Percentiles rank a stretch among this genome's conserved stretches.
Evolutionary conservation across 1,140 invertebrate species (phyloP).

Genomic region (Drosophila sproati): DNA sequence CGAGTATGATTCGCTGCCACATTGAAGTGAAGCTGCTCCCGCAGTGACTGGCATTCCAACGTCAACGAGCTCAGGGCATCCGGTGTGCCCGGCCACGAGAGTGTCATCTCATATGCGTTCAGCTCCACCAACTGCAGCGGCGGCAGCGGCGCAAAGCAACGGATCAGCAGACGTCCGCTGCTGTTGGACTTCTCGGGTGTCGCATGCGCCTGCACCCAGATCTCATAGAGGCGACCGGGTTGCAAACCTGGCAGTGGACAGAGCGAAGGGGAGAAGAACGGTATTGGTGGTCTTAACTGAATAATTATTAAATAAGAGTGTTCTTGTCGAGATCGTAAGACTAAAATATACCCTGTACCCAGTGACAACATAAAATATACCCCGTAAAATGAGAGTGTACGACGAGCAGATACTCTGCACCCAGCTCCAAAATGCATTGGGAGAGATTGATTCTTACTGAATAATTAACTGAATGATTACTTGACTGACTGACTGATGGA

Average conservation of each 20-base stretch:
- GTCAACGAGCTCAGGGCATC: constrained; percentile 35
- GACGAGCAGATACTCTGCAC: no score
- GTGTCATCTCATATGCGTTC: constrained; percentile 56
- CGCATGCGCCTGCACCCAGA: constrained; percentile 90
- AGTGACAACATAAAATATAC: no score
- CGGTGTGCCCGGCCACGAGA: constrained; percentile 57
- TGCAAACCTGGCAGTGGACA: constrained; percentile 78
- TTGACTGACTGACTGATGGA: no score
- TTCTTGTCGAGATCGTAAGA: no score
- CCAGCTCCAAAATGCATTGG: no score
- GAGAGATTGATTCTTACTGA: no score
- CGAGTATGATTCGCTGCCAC: constrained; percentile 41
- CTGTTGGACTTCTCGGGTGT: constrained; percentile 89
- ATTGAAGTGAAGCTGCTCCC: constrained; percentile 47
- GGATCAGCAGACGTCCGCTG: constrained; percentile 86
- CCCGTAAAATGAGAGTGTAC: no score
- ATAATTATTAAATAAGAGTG: no score
- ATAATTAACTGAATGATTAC: no score
- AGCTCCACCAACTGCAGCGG: constrained; percentile 54
- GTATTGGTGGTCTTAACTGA: no score
- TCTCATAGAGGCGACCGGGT: constrained; percentile 87
- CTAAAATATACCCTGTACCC: no score
- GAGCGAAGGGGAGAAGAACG: not conserved
- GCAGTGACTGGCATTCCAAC: constrained; percentile 50
- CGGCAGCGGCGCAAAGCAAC: constrained; percentile 90